Evolutionary conservation across 2,113 vertebrate genomes (phyloP), one percentile per base, ranked within the genome.

Genomic region (Chaetodon auriga): DNA sequence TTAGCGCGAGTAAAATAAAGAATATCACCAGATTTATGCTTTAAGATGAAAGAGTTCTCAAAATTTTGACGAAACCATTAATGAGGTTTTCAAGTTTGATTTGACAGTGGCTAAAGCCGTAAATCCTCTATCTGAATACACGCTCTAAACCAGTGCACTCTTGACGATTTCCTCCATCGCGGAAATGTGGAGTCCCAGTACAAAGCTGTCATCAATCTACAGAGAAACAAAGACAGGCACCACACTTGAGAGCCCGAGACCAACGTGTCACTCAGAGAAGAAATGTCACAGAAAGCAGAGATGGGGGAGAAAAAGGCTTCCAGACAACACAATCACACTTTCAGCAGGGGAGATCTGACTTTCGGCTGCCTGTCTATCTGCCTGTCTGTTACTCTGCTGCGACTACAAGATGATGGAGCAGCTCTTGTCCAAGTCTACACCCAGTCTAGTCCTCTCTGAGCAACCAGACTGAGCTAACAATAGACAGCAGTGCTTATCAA

Each of bases 331-430:
- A 89, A 86, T 90, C 86, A 69, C 75, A 90, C 86, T 72, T 92
- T 87, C 83, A 90, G 90, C 82, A 84, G 85, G 83, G 90, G 86
- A 88, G 88, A 83, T 87, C 83, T 88, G 86, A 92, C 86, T 92
- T 87, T 23, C 75, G 70, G 60, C 87, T 78, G 89, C 82, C 65
- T 78, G 87, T 85, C 89, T 77, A 18, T 88, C 89, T 78, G 83
- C 68, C 80, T 84, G 84, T 88, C 87, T 86, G 63, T 72, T 61
- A 57, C 43, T 83, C 58, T 54, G 75, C 78, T 75, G 72, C 57
- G 16, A 76, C 82, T 85, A 57, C 43, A 77, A 78, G 49, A 83
- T 91, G 89, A 93, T 87, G 90, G 86, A 92, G 90, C 81, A 80
- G 86, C 75, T 68, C 86, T 90, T 82, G 81, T 89, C 80, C 84